Evolutionary conservation across 2,113 vertebrate species (phyloP).

Genomic region (Acanthochromis polyacanthus): DNA sequence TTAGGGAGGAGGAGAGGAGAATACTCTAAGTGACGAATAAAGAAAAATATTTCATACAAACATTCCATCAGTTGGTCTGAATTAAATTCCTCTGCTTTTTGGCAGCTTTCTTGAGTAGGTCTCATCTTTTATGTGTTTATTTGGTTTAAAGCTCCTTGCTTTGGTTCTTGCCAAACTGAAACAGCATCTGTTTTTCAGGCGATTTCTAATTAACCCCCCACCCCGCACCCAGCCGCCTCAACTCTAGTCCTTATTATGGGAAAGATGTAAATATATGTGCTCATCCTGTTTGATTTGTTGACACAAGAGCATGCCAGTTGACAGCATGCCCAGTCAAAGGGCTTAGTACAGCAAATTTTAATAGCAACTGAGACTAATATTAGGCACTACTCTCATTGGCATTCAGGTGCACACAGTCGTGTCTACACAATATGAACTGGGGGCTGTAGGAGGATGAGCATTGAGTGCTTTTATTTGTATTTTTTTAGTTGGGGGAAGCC

Average conservation of each 20-base stretch:
- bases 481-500: slow-evolving; percentile 3
- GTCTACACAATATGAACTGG: slow-evolving; percentile 57
- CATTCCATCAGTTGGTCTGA: slow-evolving; percentile 81
- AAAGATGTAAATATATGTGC: slow-evolving; percentile 82
- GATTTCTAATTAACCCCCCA: slow-evolving; percentile 79
- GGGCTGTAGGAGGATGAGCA: slow-evolving; percentile 9
- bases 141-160: slow-evolving; percentile 77
- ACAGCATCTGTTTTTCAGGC: slow-evolving; percentile 81
- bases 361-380: slow-evolving; percentile 76
- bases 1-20: slow-evolving; percentile 18
- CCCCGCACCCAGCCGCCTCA: background rate
- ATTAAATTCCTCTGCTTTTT: slow-evolving; percentile 81
- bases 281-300: slow-evolving; percentile 84
- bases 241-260: slow-evolving; percentile 63
- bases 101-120: slow-evolving; percentile 79
- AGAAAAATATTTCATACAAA: slow-evolving; percentile 71
- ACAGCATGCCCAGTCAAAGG: slow-evolving; percentile 78
- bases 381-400: slow-evolving; percentile 71
- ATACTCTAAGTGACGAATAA: slow-evolving; percentile 68
- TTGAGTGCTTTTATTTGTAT: slow-evolving; percentile 23
- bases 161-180: slow-evolving; percentile 81
- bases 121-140: slow-evolving; percentile 74
- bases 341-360: slow-evolving; percentile 80
- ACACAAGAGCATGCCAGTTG: slow-evolving; percentile 80
- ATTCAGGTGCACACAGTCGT: slow-evolving; percentile 80